These are phyloP conservation scores for Pteromalus puparum DNA, from an alignment of 1,140 invertebrate genomes.

Conservation along the genomic window DNA sequence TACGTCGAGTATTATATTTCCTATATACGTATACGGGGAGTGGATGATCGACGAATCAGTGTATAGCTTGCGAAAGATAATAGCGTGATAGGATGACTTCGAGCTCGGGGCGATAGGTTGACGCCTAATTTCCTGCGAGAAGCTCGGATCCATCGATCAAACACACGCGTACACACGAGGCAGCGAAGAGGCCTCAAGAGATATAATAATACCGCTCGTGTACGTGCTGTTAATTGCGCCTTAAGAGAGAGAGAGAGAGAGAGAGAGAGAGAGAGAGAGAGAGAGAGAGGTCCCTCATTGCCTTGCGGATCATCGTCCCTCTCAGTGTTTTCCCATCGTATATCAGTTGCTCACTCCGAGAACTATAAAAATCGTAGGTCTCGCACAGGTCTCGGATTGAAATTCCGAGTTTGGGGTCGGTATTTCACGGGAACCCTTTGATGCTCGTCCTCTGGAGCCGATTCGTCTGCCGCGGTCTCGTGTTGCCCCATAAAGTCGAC, in stretches of 20 bases:
- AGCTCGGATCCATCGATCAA: slow-evolving; percentile 74
- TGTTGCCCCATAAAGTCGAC: slow-evolving; percentile 63
- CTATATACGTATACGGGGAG: too few species aligned
- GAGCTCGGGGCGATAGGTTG: slow-evolving; percentile 70
- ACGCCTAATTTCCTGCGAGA: slow-evolving; percentile 75
- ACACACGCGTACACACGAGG: slow-evolving; percentile 58
- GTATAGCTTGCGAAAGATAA: slow-evolving; percentile 70
- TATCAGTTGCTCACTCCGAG: background rate
- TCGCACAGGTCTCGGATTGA: background rate
- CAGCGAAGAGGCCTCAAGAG: slow-evolving; percentile 59
- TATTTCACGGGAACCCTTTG: slow-evolving; percentile 71
- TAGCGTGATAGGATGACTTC: slow-evolving; percentile 70
- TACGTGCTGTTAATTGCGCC: slow-evolving; percentile 55
- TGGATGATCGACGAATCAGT: slow-evolving; percentile 55
- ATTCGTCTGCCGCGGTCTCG: slow-evolving; percentile 57
- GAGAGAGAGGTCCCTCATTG: too few species aligned
- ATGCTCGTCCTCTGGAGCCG: slow-evolving; percentile 60
- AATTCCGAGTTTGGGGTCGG: slow-evolving; percentile 51
- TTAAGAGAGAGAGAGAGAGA: background rate
- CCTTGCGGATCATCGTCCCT: background rate
- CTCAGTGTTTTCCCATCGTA: background rate
- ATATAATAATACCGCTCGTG: slow-evolving; percentile 57
- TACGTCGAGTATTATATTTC: too few species aligned
- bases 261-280: too few species aligned
- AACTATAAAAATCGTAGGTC: slow-evolving; percentile 17